Percentiles rank a stretch among this genome's conserved stretches.
Evolutionary conservation across 2,888 invertebrate species (phyloP).

Genomic region (Drosophila ezoana): DNA sequence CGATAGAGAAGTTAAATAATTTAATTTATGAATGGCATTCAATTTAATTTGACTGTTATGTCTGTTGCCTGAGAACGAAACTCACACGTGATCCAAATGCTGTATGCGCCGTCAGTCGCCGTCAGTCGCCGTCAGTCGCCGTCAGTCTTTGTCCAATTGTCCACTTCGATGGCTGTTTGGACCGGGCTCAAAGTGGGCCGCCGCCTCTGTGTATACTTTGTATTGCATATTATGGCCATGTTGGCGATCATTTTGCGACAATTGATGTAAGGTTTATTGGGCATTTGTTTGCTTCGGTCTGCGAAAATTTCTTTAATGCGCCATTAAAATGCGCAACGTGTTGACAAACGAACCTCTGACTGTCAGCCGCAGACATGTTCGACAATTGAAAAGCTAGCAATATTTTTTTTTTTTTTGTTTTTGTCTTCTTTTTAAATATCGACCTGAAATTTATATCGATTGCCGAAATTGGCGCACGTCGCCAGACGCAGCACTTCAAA

Average conservation of each 20-base stretch:
- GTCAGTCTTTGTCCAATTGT: too few relatives aligned
- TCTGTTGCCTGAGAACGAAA: constrained; percentile 56
- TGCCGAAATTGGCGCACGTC: constrained; percentile 40
- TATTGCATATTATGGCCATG: constrained; percentile 32
- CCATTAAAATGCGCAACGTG: constrained; percentile 81
- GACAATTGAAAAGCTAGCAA: too few relatives aligned
- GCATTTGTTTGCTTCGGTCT: constrained; percentile 77
- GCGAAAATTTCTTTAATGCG: constrained; percentile 75
- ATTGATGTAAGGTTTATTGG: constrained; percentile 74
- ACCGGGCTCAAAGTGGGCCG: constrained; percentile 49
- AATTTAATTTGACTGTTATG: constrained; percentile 77
- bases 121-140: constrained; percentile 4
- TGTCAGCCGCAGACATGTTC: constrained; percentile 49
- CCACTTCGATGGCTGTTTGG: constrained; percentile 8
- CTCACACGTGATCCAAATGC: constrained; percentile 73
- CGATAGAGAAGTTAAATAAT: constrained; percentile 31
- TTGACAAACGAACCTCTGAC: constrained; percentile 43
- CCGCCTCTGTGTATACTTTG: constrained; percentile 1
- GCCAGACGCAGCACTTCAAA: constrained; percentile 46
- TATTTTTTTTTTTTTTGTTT: neutral
- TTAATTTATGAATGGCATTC: constrained; percentile 71
- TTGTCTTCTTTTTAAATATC: constrained; percentile 10
- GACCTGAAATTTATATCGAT: constrained; percentile 32
- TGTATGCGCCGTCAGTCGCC: constrained; percentile 25
- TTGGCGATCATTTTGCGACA: constrained; percentile 54